Conservation (phyloP, 1,140 invertebrate genomes). For the Brachionus angularis region DNA sequence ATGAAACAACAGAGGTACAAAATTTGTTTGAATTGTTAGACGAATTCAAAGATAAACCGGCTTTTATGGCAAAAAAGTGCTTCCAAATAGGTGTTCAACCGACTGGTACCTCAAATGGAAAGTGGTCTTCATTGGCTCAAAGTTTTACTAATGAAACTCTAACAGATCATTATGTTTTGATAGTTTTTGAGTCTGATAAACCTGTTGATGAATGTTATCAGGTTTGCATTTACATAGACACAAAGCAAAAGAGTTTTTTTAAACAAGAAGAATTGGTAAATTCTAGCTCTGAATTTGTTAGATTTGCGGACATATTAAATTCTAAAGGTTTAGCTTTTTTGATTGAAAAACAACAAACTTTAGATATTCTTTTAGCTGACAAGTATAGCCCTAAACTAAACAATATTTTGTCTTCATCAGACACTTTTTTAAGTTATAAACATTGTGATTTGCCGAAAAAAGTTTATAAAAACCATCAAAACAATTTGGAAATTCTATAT, state of each 20-base stretch:
- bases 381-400: too few species aligned
- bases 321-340: neutral
- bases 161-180: neutral
- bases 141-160: neutral
- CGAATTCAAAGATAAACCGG: neutral
- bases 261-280: too few species aligned
- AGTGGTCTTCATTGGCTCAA: neutral
- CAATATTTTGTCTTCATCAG: too few species aligned
- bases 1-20: neutral
- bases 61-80: slow-evolving; percentile 12
- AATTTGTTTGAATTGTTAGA: neutral
- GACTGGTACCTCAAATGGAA: neutral
- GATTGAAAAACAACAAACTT: neutral
- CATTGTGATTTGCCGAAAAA: slow-evolving; percentile 12
- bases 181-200: too few species aligned
- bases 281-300: neutral
- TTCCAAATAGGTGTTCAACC: neutral
- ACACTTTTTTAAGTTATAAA: too few species aligned
- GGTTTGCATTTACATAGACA: slow-evolving; percentile 11
- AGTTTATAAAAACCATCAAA: slow-evolving; percentile 19
- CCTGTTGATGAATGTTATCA: neutral
- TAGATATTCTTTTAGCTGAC: neutral
- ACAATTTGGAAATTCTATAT: neutral
- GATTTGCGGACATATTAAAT: slow-evolving; percentile 16
- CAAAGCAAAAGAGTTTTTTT: neutral